Conservation (phyloP, 2,113 vertebrate species). For the Daubentonia madagascariensis region DNA sequence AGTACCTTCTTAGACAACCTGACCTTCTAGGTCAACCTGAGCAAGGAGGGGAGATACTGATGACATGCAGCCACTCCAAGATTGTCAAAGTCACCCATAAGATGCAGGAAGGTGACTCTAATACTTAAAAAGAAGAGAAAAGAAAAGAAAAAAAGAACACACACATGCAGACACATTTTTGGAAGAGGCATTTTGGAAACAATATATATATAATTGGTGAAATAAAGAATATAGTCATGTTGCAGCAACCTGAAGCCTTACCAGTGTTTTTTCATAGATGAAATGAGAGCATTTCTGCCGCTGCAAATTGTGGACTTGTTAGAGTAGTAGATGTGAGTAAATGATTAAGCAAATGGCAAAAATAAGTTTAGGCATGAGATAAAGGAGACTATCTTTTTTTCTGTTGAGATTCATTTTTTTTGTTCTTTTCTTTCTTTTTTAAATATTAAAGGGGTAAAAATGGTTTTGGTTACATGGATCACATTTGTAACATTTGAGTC, state of each 20-base stretch:
- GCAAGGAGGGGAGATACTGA: neutral
- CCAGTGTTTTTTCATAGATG: neutral
- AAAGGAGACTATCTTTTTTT: constrained; percentile 50
- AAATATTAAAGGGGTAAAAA: no score
- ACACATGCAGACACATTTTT: neutral
- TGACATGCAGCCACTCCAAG: neutral
- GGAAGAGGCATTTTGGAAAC: neutral
- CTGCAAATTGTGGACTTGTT: neutral
- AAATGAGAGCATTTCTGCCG: neutral
- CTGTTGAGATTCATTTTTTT: no score
- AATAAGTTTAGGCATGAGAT: constrained; percentile 57
- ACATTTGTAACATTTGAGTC: no score
- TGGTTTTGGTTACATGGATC: no score
- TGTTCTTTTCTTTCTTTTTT: no score
- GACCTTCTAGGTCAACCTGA: neutral
- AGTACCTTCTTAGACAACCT: neutral
- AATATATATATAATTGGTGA: neutral
- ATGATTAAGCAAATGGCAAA: constrained; percentile 49
- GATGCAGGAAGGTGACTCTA: neutral
- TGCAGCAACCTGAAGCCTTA: neutral
- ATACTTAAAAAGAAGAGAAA: neutral
- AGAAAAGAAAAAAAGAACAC: neutral
- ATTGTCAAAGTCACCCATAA: neutral
- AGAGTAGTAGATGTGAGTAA: neutral
- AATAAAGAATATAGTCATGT: neutral